Evolutionary conservation across 2,888 invertebrate genomes (phyloP).

Genomic region (Diaphora mendica): DNA sequence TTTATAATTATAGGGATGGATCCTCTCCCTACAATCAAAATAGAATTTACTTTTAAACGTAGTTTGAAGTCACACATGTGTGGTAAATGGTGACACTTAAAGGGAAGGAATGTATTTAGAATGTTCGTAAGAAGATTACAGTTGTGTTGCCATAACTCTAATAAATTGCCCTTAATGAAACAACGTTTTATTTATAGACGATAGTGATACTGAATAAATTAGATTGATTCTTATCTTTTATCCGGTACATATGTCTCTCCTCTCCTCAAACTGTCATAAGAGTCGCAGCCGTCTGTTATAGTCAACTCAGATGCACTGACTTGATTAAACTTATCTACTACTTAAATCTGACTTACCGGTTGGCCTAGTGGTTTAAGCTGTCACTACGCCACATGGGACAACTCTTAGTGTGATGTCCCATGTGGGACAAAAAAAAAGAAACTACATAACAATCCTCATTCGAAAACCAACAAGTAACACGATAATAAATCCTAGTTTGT

Average conservation of each 20-base stretch:
- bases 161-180: not conserved
- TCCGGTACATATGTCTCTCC: too few species aligned
- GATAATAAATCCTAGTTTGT: too few species aligned
- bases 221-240: too few species aligned
- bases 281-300: not conserved
- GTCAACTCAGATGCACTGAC: not conserved
- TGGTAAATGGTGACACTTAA: slow-evolving; percentile 36
- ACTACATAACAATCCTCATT: too few species aligned
- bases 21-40: slow-evolving; percentile 45
- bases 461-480: too few species aligned
- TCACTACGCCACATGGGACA: too few species aligned
- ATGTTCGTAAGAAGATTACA: slow-evolving; percentile 33
- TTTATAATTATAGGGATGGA: slow-evolving; percentile 55
- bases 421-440: too few species aligned
- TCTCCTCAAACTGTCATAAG: too few species aligned
- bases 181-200: not conserved
- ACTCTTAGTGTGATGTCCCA: too few species aligned
- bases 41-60: slow-evolving; percentile 41
- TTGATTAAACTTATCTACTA: not conserved
- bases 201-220: not conserved
- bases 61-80: slow-evolving; percentile 41
- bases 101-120: slow-evolving; percentile 35
- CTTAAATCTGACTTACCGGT: too few species aligned
- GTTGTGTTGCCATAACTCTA: slow-evolving; percentile 27
- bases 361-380: too few species aligned